A percentile compares a stretch with the other conserved stretches of the same genome.
These are phyloP conservation scores for Drosophila watanabei DNA, from an alignment of 1,140 invertebrate genomes.

Conservation along the genomic window DNA sequence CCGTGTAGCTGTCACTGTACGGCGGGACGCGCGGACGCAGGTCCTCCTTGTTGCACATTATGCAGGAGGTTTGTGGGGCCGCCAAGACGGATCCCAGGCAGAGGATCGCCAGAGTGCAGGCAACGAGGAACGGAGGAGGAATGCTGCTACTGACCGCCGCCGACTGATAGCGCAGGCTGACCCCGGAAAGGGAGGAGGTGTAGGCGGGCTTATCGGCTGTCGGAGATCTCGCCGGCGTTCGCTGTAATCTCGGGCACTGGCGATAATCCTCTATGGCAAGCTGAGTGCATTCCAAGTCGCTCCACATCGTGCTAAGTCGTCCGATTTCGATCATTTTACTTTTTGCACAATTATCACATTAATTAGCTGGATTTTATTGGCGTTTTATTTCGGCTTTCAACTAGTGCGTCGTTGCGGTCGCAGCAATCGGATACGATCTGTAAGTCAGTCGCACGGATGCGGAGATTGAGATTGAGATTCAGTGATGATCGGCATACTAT, in stretches of 20 bases:
- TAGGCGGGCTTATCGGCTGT: not conserved
- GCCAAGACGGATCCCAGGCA: conserved; percentile 26
- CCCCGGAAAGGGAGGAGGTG: not conserved
- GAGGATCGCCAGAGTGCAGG: conserved; percentile 22
- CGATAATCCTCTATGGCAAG: conserved; percentile 15
- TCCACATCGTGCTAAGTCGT: conserved; percentile 34
- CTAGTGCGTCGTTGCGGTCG: conserved; percentile 38
- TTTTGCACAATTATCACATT: conserved; percentile 65
- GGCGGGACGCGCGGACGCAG: conserved; percentile 37
- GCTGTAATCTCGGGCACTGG: conserved; percentile 27
- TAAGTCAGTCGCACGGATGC: conserved; percentile 49
- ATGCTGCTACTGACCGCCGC: conserved; percentile 12
- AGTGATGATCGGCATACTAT: conserved; percentile 29
- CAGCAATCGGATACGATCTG: conserved; percentile 61
- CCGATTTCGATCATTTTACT: conserved; percentile 23
- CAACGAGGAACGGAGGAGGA: conserved; percentile 20
- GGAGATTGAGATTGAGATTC: conserved; percentile 16
- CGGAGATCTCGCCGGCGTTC: conserved; percentile 7
- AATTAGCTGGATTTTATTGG: conserved; percentile 47
- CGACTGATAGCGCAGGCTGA: conserved; percentile 29
- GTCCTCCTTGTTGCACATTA: conserved; percentile 77
- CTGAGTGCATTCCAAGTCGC: conserved; percentile 8
- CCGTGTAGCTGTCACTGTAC: conserved; percentile 58
- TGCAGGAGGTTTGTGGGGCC: conserved; percentile 73
- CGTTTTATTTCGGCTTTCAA: conserved; percentile 35